Evolutionary conservation across 53 echinoderm and acorn worm species (phyloP).

Genomic region (Henricia sp.): DNA sequence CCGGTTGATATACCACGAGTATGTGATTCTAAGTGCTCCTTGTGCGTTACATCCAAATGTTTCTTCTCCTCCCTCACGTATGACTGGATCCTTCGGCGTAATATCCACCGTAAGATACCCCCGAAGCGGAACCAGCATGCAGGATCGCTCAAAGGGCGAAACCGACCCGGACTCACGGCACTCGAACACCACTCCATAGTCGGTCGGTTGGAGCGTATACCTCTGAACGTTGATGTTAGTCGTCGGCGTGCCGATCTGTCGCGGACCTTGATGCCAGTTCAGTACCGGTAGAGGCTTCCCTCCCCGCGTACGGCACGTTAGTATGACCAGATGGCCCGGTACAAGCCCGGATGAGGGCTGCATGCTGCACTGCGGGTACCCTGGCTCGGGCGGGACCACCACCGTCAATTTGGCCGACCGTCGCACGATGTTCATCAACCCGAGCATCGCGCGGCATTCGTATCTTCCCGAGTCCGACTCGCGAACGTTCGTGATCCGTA

Average conservation of each 20-base stretch:
- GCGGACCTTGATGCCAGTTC: conserved; percentile 57
- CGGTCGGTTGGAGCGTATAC: conserved; percentile 26
- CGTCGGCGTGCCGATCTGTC: conserved; percentile 35
- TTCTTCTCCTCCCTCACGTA: conserved; percentile 17
- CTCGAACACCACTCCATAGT: conserved; percentile 56
- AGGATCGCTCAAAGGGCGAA: conserved; percentile 30
- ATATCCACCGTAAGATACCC: conserved; percentile 55
- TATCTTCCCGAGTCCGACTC: conserved; percentile 66
- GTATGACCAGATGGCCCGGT: conserved; percentile 58
- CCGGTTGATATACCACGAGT: conserved; percentile 54
- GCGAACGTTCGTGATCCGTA: conserved; percentile 63
- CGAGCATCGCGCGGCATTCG: conserved; percentile 52
- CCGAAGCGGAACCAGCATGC: conserved; percentile 49
- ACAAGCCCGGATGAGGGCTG: conserved; percentile 52
- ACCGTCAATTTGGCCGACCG: conserved; percentile 57
- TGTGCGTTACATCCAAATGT: conserved; percentile 57
- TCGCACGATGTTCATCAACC: conserved; percentile 38
- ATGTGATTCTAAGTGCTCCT: conserved; percentile 31
- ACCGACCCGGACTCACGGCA: conserved; percentile 53
- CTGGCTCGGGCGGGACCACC: conserved; percentile 58
- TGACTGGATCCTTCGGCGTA: conserved; percentile 40
- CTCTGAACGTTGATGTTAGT: conserved; percentile 26
- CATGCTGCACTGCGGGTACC: conserved; percentile 61
- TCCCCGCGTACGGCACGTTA: conserved; percentile 62
- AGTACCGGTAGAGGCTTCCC: conserved; percentile 68